These are phyloP conservation scores for Nomada ruficornis DNA, from an alignment of 2,888 invertebrate species.

Conservation along the genomic window DNA sequence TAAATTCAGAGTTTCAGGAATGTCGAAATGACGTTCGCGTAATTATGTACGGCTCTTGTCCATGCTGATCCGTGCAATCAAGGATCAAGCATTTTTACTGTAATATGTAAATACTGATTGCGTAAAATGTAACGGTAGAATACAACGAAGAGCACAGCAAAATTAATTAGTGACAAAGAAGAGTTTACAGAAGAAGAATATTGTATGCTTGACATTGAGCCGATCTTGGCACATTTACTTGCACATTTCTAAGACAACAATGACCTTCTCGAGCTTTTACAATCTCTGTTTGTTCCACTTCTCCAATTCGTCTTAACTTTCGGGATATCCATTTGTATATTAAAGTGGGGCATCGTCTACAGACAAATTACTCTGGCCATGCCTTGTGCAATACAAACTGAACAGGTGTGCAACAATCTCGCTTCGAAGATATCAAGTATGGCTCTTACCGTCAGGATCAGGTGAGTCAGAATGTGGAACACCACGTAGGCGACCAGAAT, in stretches of 20 bases:
- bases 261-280: neutral
- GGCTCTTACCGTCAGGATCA: slow-evolving; percentile 92
- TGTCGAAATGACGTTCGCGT: neutral
- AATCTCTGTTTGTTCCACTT: neutral
- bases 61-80: neutral
- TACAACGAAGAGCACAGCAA: neutral
- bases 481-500: slow-evolving; percentile 95
- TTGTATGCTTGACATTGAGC: neutral
- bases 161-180: neutral
- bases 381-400: neutral
- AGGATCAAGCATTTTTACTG: neutral
- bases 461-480: slow-evolving; percentile 94
- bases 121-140: neutral
- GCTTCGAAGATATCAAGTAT: slow-evolving; percentile 31
- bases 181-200: neutral
- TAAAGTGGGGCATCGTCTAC: neutral
- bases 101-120: neutral
- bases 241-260: too few relatives aligned
- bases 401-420: neutral
- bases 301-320: neutral
- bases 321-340: slow-evolving; percentile 14
- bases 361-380: neutral
- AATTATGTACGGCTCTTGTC: neutral
- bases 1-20: neutral
- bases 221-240: neutral